Evolutionary conservation across 2,888 invertebrate species (phyloP), one percentile per base, ranked within the genome.

Genomic region (Exocentrus adspersus): DNA sequence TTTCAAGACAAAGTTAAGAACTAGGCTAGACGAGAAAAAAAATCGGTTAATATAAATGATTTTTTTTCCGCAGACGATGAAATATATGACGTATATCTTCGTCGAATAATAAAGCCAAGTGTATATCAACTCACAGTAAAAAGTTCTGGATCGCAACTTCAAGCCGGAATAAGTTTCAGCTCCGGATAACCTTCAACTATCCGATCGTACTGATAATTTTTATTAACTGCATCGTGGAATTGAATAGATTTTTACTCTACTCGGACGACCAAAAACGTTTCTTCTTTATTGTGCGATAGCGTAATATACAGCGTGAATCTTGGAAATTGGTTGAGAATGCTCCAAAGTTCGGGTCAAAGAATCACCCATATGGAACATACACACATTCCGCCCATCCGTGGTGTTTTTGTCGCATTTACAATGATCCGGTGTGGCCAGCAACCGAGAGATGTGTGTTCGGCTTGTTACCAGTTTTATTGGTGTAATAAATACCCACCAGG

Each of bases 401-500:
- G n/a, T n/a, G 37, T 37, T 37, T 37, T 37, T 37, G 37, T 37
- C 37, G 12, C 37, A 37, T 37, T n/a, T 37, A 12, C 37, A 12
- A 5, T 45, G 64, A 56, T 60, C 59, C 56, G 43, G 65, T 65
- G 65, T 62, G 65, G 62, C 48, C 65, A 41, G 53, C 48, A 51
- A 54, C 53, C 60, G 57, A 53, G 65, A 65, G 45, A 51, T 60
- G 57, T 60, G 57, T 41, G 37, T 37, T 37, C 62, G 63, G 62
- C 68, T 68, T 59, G 64, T 67, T 63, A 63, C 61, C 57, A 54
- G 56, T 63, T 68, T 65, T 65, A 68, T 68, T 65, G 54, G 63
- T 37, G 60, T 65, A 65, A 68, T 68, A 64, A 68, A 68, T 68
- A 68, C 63, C 58, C 62, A 62, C 62, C 54, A 48, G 41, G 61